Conservation (phyloP, 2,888 invertebrate genomes). For the Scrobipalpa costella region DNA sequence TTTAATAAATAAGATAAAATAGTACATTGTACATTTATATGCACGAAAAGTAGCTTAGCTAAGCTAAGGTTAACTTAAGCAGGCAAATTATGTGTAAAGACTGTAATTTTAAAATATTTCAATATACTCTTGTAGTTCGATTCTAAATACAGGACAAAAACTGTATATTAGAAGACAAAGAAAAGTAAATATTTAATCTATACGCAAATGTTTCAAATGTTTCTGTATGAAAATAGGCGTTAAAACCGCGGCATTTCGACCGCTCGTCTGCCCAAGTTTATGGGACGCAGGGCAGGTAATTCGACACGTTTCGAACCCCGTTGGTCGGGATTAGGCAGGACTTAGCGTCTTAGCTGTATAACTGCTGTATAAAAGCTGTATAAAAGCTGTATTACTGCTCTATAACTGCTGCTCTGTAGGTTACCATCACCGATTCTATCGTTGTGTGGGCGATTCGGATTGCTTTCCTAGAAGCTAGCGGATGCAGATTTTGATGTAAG, state of each 20-base stretch:
- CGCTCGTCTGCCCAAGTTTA: slow-evolving; percentile 33
- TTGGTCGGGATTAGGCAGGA: slow-evolving; percentile 53
- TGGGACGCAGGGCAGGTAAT: slow-evolving; percentile 42
- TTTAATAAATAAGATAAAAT: no score
- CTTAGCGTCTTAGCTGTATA: slow-evolving; percentile 23
- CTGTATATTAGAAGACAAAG: neutral
- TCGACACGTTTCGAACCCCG: slow-evolving; percentile 53
- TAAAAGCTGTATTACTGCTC: slow-evolving; percentile 8
- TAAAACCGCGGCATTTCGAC: slow-evolving; percentile 30
- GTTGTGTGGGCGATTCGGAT: slow-evolving; percentile 8
- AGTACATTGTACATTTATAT: no score
- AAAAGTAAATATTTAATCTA: neutral
- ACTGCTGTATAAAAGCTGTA: slow-evolving; percentile 21
- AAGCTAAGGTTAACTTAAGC: no score
- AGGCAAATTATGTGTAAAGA: no score
- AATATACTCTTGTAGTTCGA: no score
- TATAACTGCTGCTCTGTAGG: slow-evolving; percentile 18
- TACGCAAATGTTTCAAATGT: neutral
- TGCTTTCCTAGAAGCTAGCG: neutral
- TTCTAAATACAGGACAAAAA: no score
- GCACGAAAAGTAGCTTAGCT: no score
- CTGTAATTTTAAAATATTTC: no score
- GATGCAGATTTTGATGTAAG: slow-evolving; percentile 3
- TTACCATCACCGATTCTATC: slow-evolving; percentile 1
- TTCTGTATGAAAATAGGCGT: neutral